A percentile compares a stretch with the other conserved stretches of the same genome.
Evolutionary conservation across 2,797 vertebrate genomes (phyloP).

Genomic region (Microhierax caerulescens): DNA sequence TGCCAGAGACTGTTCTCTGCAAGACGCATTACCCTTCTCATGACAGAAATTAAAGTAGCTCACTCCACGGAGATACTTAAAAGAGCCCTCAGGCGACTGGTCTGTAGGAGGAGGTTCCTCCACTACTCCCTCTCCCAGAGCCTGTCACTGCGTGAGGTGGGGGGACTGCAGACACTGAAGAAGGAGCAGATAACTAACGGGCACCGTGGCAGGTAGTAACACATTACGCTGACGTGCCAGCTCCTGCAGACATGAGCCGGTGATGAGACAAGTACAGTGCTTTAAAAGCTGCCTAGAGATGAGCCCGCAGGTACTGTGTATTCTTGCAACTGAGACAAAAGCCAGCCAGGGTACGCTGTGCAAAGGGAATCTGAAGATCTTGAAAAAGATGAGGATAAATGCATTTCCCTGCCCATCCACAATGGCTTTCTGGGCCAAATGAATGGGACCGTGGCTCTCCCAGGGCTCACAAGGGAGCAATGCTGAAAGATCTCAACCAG

Average conservation of each 20-base stretch:
- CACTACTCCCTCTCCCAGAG: not conserved
- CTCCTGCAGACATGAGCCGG: not conserved
- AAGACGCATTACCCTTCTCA: not conserved
- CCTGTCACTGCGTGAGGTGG: not conserved
- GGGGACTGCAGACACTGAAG: not conserved
- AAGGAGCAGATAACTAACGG: not conserved
- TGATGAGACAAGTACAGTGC: not conserved
- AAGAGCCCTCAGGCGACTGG: not conserved
- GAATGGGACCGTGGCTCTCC: not conserved
- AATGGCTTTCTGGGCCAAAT: not conserved
- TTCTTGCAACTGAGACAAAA: slow-evolving; percentile 9
- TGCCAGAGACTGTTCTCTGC: not conserved
- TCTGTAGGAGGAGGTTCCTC: not conserved
- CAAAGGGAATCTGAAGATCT: not conserved
- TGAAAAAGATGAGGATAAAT: not conserved
- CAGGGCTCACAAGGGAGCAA: not conserved
- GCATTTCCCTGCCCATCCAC: not conserved
- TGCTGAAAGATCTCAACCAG: not conserved
- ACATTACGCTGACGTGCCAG: not conserved
- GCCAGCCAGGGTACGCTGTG: not conserved
- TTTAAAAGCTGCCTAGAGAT: not conserved
- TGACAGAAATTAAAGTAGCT: not conserved
- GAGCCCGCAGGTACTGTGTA: not conserved
- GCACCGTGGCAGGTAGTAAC: not conserved
- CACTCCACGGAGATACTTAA: not conserved